Conservation (phyloP, 2,888 invertebrate species). For the Cantharis flavilabris region DNA sequence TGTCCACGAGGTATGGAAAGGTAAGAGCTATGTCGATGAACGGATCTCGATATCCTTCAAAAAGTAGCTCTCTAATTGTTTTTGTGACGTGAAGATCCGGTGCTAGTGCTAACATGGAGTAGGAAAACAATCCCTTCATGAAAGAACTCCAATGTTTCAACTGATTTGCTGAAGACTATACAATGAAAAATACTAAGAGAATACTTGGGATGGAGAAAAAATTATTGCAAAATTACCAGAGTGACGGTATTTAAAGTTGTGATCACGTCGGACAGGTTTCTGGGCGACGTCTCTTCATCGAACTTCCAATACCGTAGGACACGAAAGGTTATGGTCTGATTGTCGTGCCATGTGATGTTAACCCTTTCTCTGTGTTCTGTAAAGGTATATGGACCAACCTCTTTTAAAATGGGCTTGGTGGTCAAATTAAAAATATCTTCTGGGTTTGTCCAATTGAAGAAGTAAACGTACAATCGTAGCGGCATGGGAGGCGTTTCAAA, state of each 20-base stretch:
- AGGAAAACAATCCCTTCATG: conserved; percentile 63
- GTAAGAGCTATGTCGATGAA: conserved; percentile 69
- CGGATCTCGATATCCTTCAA: conserved; percentile 80
- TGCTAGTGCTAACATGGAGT: conserved; percentile 61
- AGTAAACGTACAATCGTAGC: conserved; percentile 68
- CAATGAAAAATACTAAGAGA: conserved; percentile 25
- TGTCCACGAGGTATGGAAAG: conserved; percentile 59
- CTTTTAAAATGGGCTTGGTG: conserved; percentile 60
- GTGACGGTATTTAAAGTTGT: conserved; percentile 78
- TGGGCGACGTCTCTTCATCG: conserved; percentile 67
- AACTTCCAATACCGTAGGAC: conserved; percentile 72
- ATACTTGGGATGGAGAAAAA: not conserved
- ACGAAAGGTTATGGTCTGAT: conserved; percentile 74
- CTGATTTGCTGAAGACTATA: conserved; percentile 64
- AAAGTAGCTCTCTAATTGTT: conserved; percentile 71
- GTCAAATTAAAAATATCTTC: conserved; percentile 61
- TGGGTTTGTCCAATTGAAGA: conserved; percentile 83
- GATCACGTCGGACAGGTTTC: conserved; percentile 70
- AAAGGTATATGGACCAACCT: conserved; percentile 68
- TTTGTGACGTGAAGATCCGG: conserved; percentile 65
- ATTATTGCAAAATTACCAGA: conserved; percentile 61
- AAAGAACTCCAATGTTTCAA: conserved; percentile 64
- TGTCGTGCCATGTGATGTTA: conserved; percentile 74
- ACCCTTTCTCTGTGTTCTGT: conserved; percentile 71
- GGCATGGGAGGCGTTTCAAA: conserved; percentile 74